phyloP scores from a whole-genome alignment of 2,113 vertebrate genomes.

The Tupaia tana region DNA sequence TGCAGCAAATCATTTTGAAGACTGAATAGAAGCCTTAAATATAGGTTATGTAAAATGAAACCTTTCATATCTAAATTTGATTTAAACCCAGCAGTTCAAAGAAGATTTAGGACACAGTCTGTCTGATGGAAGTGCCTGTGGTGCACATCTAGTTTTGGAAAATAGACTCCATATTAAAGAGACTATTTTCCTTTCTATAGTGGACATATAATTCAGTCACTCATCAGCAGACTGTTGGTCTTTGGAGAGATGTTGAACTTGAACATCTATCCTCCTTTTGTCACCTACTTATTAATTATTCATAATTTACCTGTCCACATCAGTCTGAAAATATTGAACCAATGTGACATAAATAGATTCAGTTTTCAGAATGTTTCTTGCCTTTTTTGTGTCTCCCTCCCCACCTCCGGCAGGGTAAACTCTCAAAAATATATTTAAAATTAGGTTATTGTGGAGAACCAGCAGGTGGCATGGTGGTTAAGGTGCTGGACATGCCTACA shows the following conservation, averaged over 20 bases:
- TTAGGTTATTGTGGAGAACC: background rate
- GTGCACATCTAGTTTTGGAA: conserved; percentile 43
- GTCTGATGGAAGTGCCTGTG: conserved; percentile 43
- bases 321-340: conserved; percentile 7
- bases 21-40: conserved; percentile 71
- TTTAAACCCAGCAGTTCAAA: conserved; percentile 61
- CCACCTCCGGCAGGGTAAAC: background rate
- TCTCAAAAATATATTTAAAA: background rate
- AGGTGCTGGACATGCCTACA: too few species aligned
- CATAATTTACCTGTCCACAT: background rate
- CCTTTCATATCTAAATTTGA: conserved; percentile 69
- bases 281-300: background rate
- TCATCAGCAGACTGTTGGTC: conserved; percentile 26
- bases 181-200: conserved; percentile 14
- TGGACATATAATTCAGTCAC: background rate
- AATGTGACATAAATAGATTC: background rate
- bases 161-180: conserved; percentile 42
- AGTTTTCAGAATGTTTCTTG: conserved; percentile 50
- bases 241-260: conserved; percentile 37
- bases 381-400: background rate
- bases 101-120: conserved; percentile 70
- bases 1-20: conserved; percentile 72
- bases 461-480: too few species aligned
- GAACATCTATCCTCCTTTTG: background rate
- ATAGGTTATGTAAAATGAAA: conserved; percentile 65